phyloP scores from a whole-genome alignment of 2,888 invertebrate genomes.

The Aphidoletes aphidimyza region DNA sequence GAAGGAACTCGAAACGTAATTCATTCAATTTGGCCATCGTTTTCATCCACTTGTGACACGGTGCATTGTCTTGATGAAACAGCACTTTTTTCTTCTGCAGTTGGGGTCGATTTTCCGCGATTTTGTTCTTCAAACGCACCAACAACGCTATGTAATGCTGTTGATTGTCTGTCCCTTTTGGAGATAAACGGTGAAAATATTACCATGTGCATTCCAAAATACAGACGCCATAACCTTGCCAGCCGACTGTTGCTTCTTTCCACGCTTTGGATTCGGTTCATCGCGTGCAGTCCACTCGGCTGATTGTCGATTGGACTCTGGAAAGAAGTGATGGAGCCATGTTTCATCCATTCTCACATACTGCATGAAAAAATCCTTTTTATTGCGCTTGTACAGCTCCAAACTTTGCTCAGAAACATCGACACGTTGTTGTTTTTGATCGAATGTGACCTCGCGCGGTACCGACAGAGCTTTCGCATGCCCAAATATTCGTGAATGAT shows the following conservation, averaged over 20 bases:
- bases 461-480: constrained; percentile 1
- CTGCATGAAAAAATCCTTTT: background rate
- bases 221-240: constrained; percentile 61
- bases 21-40: too few relatives aligned
- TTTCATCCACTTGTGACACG: too few relatives aligned
- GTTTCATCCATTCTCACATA: background rate
- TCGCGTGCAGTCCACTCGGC: background rate
- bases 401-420: background rate
- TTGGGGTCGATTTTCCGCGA: constrained; percentile 32
- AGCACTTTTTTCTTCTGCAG: too few relatives aligned
- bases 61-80: too few relatives aligned
- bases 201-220: constrained; percentile 61
- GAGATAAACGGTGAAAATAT: constrained; percentile 61
- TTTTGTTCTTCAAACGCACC: too few relatives aligned
- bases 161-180: constrained; percentile 61
- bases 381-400: background rate
- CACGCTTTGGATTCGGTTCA: background rate
- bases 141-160: constrained; percentile 57
- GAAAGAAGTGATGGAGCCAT: background rate
- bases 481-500: constrained; percentile 52
- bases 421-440: background rate
- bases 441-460: background rate
- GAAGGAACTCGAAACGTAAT: background rate
- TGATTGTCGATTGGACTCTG: too few relatives aligned
- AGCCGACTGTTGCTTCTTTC: constrained; percentile 59